These are phyloP conservation scores for Tretioscincus oriximinensis DNA, from an alignment of 2,113 vertebrate genomes.

Conservation along the genomic window DNA sequence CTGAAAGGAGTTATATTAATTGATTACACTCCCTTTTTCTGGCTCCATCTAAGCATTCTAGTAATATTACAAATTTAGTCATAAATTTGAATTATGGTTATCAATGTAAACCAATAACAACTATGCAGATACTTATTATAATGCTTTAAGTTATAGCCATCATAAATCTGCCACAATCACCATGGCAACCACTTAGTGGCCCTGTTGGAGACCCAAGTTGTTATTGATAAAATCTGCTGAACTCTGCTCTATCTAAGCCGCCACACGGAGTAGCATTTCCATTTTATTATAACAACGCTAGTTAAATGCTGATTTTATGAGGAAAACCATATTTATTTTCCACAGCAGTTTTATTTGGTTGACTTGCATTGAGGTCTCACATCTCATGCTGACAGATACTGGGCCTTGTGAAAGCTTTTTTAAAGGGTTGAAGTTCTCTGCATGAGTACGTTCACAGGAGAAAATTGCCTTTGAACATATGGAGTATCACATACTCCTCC, in stretches of 20 bases:
- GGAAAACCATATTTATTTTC: slow-evolving; percentile 60
- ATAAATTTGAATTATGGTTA: slow-evolving; percentile 63
- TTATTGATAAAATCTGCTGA: slow-evolving; percentile 74
- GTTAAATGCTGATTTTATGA: slow-evolving; percentile 56
- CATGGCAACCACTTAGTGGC: slow-evolving; percentile 65
- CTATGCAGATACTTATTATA: slow-evolving; percentile 62
- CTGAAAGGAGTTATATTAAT: slow-evolving; percentile 55
- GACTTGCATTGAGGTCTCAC: not conserved
- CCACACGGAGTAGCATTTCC: slow-evolving; percentile 57
- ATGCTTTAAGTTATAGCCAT: slow-evolving; percentile 61
- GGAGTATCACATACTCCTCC: no score
- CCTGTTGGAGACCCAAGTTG: slow-evolving; percentile 45
- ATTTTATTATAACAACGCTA: slow-evolving; percentile 50
- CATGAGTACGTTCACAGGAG: not conserved
- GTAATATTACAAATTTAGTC: slow-evolving; percentile 57
- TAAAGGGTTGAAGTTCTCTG: not conserved
- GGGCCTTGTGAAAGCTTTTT: not conserved
- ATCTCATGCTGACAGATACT: not conserved
- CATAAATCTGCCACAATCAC: slow-evolving; percentile 72
- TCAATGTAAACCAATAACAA: slow-evolving; percentile 68
- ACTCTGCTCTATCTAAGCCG: slow-evolving; percentile 56
- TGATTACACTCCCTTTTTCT: slow-evolving; percentile 26
- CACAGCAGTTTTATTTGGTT: slow-evolving; percentile 51
- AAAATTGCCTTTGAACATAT: no score
- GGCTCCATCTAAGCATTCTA: slow-evolving; percentile 44